A percentile compares a stretch with the other conserved stretches of the same genome.
Evolutionary conservation across 2,113 vertebrate genomes (phyloP).

Genomic region (Mastomys coucha): DNA sequence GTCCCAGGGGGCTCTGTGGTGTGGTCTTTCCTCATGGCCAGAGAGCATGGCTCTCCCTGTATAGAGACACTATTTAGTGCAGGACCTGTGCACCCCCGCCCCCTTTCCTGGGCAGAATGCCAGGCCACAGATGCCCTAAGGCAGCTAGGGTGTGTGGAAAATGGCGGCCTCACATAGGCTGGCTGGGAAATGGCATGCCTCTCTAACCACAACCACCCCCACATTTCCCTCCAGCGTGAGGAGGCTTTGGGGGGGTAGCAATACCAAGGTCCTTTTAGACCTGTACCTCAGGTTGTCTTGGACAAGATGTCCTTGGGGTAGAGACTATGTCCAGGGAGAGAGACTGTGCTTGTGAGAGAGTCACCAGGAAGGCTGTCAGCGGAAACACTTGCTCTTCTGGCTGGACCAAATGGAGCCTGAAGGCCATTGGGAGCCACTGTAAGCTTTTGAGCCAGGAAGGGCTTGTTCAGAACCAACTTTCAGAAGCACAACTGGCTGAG

Average conservation of each 20-base stretch:
- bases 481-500: neutral
- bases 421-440: neutral
- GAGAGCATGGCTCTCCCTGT: neutral
- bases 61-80: neutral
- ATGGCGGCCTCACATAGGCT: constrained; percentile 51
- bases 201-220: constrained; percentile 75
- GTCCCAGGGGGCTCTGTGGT: neutral
- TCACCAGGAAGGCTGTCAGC: neutral
- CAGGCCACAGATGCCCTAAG: neutral
- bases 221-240: constrained; percentile 39
- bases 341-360: neutral
- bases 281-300: neutral
- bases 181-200: constrained; percentile 35
- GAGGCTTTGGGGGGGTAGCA: constrained; percentile 27
- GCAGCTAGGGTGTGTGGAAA: constrained; percentile 51
- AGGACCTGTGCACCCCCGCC: neutral
- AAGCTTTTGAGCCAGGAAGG: neutral
- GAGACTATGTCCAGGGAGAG: neutral
- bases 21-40: neutral
- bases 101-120: neutral
- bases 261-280: neutral
- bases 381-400: neutral
- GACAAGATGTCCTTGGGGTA: neutral
- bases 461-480: neutral
- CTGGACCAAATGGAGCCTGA: neutral